Conservation (phyloP, 1,140 invertebrate genomes). For the Leptonema lineaticorne region DNA sequence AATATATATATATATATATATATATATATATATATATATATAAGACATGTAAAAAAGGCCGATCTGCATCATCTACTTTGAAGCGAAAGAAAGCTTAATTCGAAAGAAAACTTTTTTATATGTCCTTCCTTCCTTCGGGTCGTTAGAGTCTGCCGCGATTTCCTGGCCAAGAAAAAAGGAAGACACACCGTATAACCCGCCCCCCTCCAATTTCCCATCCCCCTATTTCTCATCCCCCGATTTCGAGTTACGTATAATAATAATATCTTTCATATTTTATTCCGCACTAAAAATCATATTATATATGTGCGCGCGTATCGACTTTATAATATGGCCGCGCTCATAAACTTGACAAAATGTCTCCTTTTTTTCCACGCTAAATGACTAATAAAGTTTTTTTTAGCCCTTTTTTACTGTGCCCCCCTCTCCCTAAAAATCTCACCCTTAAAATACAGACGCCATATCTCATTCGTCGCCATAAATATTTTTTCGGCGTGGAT, state of each 20-base stretch:
- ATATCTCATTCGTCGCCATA: not conserved
- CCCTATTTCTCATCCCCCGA: not conserved
- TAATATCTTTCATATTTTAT: not conserved
- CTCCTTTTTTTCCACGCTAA: not conserved
- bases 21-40: too few relatives aligned
- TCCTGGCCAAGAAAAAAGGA: not conserved
- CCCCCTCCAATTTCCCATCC: too few relatives aligned
- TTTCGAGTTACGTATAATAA: too few relatives aligned
- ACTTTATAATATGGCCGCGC: not conserved
- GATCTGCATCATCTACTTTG: conserved; percentile 1
- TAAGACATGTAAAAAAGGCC: too few relatives aligned
- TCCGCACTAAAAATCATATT: not conserved
- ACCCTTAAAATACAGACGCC: too few relatives aligned
- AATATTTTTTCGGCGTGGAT: not conserved
- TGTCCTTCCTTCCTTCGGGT: not conserved
- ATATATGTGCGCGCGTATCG: not conserved
- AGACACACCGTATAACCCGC: too few relatives aligned
- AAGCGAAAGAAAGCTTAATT: conserved; percentile 2
- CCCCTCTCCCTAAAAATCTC: too few relatives aligned
- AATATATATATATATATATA: too few relatives aligned
- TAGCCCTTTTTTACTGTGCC: too few relatives aligned
- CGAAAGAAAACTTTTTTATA: conserved; percentile 1
- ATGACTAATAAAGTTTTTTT: not conserved
- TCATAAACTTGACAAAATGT: not conserved
- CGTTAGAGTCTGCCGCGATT: not conserved